Evolutionary conservation across 2,888 invertebrate species (phyloP).

Genomic region (Julus scandinavius): DNA sequence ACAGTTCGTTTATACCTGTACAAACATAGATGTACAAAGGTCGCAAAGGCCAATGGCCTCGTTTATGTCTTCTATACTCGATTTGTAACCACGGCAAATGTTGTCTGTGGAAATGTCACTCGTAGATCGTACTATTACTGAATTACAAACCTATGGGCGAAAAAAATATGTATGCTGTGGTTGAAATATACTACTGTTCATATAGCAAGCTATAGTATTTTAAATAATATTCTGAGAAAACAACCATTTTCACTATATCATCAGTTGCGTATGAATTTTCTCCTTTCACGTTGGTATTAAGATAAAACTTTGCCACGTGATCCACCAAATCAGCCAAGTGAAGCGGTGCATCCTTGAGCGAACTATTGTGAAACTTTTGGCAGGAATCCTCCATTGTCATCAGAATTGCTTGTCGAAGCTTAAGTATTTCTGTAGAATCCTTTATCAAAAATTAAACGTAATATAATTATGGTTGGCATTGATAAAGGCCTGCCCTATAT

Average conservation of each 20-base stretch:
- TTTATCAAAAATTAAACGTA: background rate
- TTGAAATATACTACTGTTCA: background rate
- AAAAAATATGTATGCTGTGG: background rate
- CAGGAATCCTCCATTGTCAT: conserved; percentile 3
- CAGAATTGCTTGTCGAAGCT: conserved; percentile 10
- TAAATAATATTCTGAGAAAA: background rate
- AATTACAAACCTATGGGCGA: background rate
- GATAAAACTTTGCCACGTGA: conserved; percentile 4
- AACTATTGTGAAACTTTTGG: conserved; percentile 1
- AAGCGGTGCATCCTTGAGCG: background rate
- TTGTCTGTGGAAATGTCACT: background rate
- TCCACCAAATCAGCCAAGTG: background rate
- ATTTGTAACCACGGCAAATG: background rate
- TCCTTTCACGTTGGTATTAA: background rate
- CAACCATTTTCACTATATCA: conserved; percentile 7
- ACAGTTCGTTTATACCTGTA: too few relatives aligned
- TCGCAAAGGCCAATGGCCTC: background rate
- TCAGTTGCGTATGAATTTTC: background rate
- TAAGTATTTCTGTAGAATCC: conserved; percentile 3
- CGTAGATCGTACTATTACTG: background rate
- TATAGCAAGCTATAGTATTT: background rate
- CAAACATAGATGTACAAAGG: background rate
- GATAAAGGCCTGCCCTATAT: too few relatives aligned
- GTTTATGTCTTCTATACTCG: background rate
- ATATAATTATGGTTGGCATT: too few relatives aligned